Base-by-base conservation (phyloP, 2,113 vertebrate genomes). In the Neofelis nebulosa region DNA sequence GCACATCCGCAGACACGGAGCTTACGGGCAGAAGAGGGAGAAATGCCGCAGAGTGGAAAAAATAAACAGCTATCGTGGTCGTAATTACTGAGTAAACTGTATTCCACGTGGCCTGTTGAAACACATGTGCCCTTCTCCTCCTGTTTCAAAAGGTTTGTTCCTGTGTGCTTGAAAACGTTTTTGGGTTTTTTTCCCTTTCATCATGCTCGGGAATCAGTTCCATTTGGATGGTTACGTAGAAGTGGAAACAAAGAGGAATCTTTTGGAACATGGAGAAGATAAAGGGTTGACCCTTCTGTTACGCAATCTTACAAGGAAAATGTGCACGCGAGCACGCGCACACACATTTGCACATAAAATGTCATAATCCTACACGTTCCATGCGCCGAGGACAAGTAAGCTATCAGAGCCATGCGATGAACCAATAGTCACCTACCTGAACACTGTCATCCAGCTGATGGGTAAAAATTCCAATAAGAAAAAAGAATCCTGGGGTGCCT, bases 291-390 rank as follows among this genome's bases (percentile, higher is more conserved):
- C 16, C 3, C 7, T 68, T 79, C 11, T 3, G 48, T 33, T 2
- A 41, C 0, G 4, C 11, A 55, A 11, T 61, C 57, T 23, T 61
- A 61, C 21, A 61, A 23, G 57, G 19, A 23, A 8, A 21, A 41
- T 6, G 10, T 19, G 45, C 7, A 29, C 11, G 29, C 27, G 25
- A 7, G 12, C 19, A 36, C 7, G 2, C 4, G 2, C 10, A 36
- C 13, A 52, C 84, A 86, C 8, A 71, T 68, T 38, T 14, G 4
- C 18, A 76, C 71, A 10, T 23, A 18, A 8, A 68, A 14, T 3
- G n/a, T 81, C 48, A 81, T 10, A 38, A 38, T 38, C 4, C 7
- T 31, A 52, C 11, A n/a, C 16, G 10, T 66, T 13, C 45, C 74
- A 19, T 7, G 50, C 5, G 8, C 11, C 74, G 19, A 80, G 13